Conservation (phyloP, 1,140 invertebrate species). For the Lycorma delicatula region DNA sequence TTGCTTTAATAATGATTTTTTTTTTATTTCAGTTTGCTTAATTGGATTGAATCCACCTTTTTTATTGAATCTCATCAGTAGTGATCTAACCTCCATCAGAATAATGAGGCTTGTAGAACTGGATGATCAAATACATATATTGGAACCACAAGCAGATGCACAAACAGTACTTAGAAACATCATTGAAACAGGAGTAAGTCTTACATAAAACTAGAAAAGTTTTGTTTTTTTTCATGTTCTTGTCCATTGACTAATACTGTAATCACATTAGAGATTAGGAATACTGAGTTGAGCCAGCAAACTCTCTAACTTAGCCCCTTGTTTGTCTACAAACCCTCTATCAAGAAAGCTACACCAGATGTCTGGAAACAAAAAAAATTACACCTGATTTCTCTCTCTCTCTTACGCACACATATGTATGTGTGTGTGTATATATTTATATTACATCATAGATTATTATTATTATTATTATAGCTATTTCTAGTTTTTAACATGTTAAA, state of each 20-base stretch:
- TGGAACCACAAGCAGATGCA: conserved; percentile 24
- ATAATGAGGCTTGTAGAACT: conserved; percentile 20
- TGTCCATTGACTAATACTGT: neutral
- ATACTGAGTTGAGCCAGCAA: neutral
- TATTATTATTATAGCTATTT: too few relatives aligned
- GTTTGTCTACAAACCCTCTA: neutral
- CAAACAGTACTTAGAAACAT: conserved; percentile 26
- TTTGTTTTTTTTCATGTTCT: neutral
- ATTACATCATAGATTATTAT: too few relatives aligned
- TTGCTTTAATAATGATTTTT: neutral
- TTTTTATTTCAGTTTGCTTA: conserved; percentile 35
- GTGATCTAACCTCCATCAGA: neutral
- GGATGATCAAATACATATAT: conserved; percentile 26
- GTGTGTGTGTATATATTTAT: too few relatives aligned
- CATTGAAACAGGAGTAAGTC: conserved; percentile 26
- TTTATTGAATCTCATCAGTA: neutral
- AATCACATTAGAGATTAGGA: neutral
- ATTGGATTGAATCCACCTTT: conserved; percentile 13
- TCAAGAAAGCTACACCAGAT: too few relatives aligned
- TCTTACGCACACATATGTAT: too few relatives aligned
- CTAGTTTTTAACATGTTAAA: too few relatives aligned
- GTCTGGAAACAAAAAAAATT: too few relatives aligned
- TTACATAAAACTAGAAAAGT: too few relatives aligned
- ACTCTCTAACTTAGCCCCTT: neutral
- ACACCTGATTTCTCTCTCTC: too few relatives aligned